A percentile compares a stretch with the other conserved stretches of the same genome.
phyloP scores from a whole-genome alignment of 2,888 invertebrate species.

The Pedicia rivosa region DNA sequence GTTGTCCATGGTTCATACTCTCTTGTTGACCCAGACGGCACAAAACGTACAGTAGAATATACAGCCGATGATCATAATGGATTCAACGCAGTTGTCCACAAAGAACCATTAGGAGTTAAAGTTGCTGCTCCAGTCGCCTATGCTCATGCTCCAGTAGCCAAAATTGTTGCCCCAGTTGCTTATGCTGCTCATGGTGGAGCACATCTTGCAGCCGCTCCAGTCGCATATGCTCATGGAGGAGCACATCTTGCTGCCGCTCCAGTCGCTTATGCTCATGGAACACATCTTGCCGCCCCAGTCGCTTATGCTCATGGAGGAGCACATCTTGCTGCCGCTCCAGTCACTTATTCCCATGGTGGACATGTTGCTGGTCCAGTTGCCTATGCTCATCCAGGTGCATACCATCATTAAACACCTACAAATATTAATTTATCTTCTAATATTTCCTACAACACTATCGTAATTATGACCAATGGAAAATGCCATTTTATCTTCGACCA shows the following conservation, averaged over 20 bases:
- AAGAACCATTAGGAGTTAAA: slow-evolving; percentile 25
- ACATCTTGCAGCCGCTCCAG: slow-evolving; percentile 8
- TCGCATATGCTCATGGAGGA: slow-evolving; percentile 7
- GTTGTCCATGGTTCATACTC: slow-evolving; percentile 34
- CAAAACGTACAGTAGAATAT: slow-evolving; percentile 39
- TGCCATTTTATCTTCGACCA: too few relatives aligned
- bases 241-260: slow-evolving; percentile 10
- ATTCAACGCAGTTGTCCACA: slow-evolving; percentile 19
- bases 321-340: slow-evolving; percentile 10
- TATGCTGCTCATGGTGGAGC: slow-evolving; percentile 9
- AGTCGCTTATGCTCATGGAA: slow-evolving; percentile 6
- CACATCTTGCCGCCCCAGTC: too few relatives aligned
- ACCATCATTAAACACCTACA: slow-evolving; percentile 9
- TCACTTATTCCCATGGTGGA: slow-evolving; percentile 6
- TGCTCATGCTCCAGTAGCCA: slow-evolving; percentile 5
- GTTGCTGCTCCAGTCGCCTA: slow-evolving; percentile 14
- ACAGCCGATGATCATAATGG: slow-evolving; percentile 24
- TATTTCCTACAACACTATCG: too few relatives aligned
- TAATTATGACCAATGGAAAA: too few relatives aligned
- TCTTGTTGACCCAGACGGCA: slow-evolving; percentile 34
- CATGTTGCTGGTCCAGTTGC: slow-evolving; percentile 8
- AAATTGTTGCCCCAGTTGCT: slow-evolving; percentile 9
- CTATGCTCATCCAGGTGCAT: slow-evolving; percentile 7
- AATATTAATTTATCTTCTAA: too few relatives aligned
- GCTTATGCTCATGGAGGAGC: slow-evolving; percentile 7